phyloP scores from a whole-genome alignment of 1,140 invertebrate species.

The Cyphomyrmex costatus region DNA sequence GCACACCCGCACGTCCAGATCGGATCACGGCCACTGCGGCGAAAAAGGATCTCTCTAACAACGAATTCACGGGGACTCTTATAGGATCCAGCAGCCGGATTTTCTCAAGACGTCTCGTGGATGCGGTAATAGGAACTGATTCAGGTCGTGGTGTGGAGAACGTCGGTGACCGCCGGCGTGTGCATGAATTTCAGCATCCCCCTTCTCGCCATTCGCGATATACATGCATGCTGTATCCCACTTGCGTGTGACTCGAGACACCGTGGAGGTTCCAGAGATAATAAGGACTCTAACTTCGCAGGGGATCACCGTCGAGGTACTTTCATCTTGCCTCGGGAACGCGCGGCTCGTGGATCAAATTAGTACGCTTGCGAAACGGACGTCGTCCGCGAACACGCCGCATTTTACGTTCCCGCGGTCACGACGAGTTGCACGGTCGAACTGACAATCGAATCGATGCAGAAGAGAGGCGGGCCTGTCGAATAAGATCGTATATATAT shows the following conservation, averaged over 20 bases:
- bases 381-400: conserved; percentile 3
- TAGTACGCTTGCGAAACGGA: conserved; percentile 35
- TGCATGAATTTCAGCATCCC: conserved; percentile 76
- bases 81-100: conserved; percentile 16
- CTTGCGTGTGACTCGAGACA: conserved; percentile 67
- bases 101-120: conserved; percentile 56
- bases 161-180: conserved; percentile 75
- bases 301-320: conserved; percentile 67
- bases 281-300: conserved; percentile 47
- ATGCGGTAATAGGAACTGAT: conserved; percentile 79
- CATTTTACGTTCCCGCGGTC: conserved; percentile 38
- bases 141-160: conserved; percentile 79
- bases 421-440: neutral
- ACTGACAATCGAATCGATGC: neutral
- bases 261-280: conserved; percentile 60
- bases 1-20: neutral
- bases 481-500: neutral
- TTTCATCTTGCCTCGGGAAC: conserved; percentile 70
- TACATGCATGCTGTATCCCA: conserved; percentile 75
- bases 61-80: neutral
- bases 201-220: conserved; percentile 68
- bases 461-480: neutral
- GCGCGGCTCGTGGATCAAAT: conserved; percentile 30
- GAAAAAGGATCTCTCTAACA: neutral
- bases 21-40: neutral